Percentiles rank a stretch among this genome's conserved stretches.
These are phyloP conservation scores for Takifugu rubripes DNA, from an alignment of 2,797 vertebrate species.

Conservation along the genomic window DNA sequence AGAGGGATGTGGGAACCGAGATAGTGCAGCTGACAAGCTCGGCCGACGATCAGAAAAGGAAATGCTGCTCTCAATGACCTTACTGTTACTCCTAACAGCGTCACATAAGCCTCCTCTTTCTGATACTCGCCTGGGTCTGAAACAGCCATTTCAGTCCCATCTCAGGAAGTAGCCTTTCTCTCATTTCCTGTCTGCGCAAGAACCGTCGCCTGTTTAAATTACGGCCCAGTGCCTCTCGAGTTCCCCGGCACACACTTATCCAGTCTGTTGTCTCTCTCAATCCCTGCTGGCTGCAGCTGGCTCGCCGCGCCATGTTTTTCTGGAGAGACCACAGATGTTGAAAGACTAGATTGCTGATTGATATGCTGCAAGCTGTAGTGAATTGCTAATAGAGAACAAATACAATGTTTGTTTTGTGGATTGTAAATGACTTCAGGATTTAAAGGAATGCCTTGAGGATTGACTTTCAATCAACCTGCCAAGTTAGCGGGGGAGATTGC, in stretches of 20 bases:
- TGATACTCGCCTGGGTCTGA: constrained; percentile 89
- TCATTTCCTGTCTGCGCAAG: constrained; percentile 98
- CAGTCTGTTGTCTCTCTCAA: constrained; percentile 41
- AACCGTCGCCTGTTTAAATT: constrained; percentile 99
- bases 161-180: constrained; percentile 92
- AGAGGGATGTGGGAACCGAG: constrained; percentile 76
- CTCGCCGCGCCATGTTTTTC: constrained; percentile 60
- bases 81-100: constrained; percentile 90
- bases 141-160: constrained; percentile 93
- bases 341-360: constrained; percentile 76
- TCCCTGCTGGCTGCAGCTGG: constrained; percentile 46
- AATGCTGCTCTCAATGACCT: constrained; percentile 90
- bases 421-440: constrained; percentile 7
- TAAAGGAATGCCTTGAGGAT: neutral
- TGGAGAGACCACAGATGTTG: constrained; percentile 79
- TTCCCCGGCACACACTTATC: constrained; percentile 52
- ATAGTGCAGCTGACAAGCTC: constrained; percentile 68
- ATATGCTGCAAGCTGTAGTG: constrained; percentile 75
- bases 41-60: constrained; percentile 72
- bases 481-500: neutral
- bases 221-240: constrained; percentile 86
- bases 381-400: constrained; percentile 70
- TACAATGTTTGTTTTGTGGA: constrained; percentile 1
- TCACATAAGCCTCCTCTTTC: constrained; percentile 84
- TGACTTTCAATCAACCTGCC: constrained; percentile 1